Conservation (phyloP, 2,888 invertebrate species). For the Conistra vaccinii region DNA sequence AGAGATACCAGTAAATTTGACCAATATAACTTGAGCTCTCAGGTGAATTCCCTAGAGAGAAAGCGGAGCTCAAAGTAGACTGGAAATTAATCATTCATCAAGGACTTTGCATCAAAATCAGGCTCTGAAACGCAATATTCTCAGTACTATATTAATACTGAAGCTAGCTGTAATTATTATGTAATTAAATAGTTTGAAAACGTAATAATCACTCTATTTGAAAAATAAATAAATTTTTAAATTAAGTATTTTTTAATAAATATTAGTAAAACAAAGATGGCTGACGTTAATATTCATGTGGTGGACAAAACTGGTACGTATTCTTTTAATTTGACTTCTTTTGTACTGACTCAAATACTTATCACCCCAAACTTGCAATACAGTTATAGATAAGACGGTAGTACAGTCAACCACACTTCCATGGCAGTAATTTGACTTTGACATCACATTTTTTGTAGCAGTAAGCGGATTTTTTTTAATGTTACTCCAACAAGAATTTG, state of each 20-base stretch:
- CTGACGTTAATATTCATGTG: constrained; percentile 20
- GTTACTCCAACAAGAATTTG: no score
- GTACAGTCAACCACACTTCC: not conserved
- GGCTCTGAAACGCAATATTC: constrained; percentile 25
- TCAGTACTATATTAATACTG: constrained; percentile 39
- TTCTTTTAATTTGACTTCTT: not conserved
- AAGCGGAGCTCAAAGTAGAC: constrained; percentile 43
- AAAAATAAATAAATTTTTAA: not conserved
- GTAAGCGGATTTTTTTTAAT: not conserved
- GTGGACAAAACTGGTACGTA: constrained; percentile 38
- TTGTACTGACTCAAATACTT: not conserved
- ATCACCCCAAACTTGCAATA: not conserved
- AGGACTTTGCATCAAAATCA: constrained; percentile 37
- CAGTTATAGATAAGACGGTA: not conserved
- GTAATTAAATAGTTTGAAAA: not conserved
- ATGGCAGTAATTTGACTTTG: no score
- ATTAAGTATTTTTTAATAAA: no score
- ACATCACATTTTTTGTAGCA: not conserved
- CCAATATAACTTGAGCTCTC: constrained; percentile 32
- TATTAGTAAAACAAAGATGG: constrained; percentile 23
- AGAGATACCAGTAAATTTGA: constrained; percentile 38
- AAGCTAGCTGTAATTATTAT: constrained; percentile 31
- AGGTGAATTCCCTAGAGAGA: constrained; percentile 8
- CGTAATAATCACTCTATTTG: not conserved
- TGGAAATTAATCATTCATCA: constrained; percentile 53